A percentile compares a stretch with the other conserved stretches of the same genome.
Conservation (phyloP, 2,888 invertebrate species). For the Sinopyrophorus schimmeli region DNA sequence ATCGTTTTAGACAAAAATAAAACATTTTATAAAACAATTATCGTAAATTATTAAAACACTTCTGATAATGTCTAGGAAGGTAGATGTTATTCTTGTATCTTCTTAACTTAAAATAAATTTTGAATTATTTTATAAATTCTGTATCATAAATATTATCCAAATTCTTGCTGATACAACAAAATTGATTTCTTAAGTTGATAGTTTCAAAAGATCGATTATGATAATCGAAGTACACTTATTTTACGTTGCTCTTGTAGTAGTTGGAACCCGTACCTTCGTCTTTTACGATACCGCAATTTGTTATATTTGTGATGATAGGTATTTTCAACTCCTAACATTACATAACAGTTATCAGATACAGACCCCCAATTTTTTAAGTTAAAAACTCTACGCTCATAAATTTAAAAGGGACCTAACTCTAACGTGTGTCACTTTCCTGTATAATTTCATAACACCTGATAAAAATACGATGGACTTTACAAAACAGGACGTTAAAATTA, state of each 20-base stretch:
- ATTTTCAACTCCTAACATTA: constrained; percentile 22
- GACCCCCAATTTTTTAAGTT: constrained; percentile 16
- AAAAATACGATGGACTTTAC: neutral
- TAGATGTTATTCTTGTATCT: too few relatives aligned
- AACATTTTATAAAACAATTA: too few relatives aligned
- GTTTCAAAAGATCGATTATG: too few relatives aligned
- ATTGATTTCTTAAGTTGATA: too few relatives aligned
- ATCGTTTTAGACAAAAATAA: too few relatives aligned
- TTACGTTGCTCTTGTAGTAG: constrained; percentile 25
- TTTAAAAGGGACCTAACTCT: constrained; percentile 7
- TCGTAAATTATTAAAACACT: too few relatives aligned
- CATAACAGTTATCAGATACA: constrained; percentile 21
- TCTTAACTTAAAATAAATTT: too few relatives aligned
- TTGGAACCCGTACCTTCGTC: constrained; percentile 26
- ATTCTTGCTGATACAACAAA: too few relatives aligned
- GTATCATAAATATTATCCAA: too few relatives aligned
- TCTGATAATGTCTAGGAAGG: too few relatives aligned
- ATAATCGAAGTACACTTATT: too few relatives aligned
- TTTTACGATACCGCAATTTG: constrained; percentile 36
- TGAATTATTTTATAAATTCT: too few relatives aligned
- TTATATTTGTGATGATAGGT: constrained; percentile 34
- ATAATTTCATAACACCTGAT: constrained; percentile 20
- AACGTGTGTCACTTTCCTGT: constrained; percentile 16
- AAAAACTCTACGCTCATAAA: constrained; percentile 23
- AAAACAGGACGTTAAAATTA: neutral